A percentile compares a stretch with the other conserved stretches of the same genome.
These are phyloP conservation scores for Phainopepla nitens DNA, from an alignment of 2,113 vertebrate genomes.

Conservation along the genomic window DNA sequence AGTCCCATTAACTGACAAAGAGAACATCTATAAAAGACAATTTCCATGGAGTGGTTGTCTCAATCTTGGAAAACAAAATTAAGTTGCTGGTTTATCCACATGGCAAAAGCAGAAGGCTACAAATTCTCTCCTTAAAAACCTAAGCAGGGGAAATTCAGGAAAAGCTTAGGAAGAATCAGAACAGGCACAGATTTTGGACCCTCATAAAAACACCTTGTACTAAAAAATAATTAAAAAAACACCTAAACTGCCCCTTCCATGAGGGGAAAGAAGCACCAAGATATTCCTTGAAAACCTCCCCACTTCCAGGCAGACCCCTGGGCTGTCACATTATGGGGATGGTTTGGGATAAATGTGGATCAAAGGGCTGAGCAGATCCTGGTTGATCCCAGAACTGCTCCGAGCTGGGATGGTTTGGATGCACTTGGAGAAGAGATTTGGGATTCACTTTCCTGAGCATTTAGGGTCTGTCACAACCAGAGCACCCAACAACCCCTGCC, in stretches of 20 bases:
- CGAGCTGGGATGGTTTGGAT: accelerated
- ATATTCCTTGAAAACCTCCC: background rate
- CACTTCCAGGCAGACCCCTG: background rate
- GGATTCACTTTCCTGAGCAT: background rate
- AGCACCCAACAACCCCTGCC: background rate
- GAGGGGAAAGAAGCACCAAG: background rate
- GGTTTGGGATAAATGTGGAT: background rate
- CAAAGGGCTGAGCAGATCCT: background rate
- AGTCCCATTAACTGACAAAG: background rate
- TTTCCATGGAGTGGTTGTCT: background rate
- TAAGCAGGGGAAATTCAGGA: background rate
- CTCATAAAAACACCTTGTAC: background rate
- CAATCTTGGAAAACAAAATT: background rate
- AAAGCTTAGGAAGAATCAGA: background rate
- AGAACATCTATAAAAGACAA: background rate
- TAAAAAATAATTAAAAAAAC: background rate
- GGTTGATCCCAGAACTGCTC: background rate
- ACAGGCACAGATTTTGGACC: background rate
- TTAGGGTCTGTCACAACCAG: background rate
- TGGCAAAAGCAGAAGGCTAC: background rate
- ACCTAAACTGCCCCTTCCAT: background rate
- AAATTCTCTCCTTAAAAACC: background rate
- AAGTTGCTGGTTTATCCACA: background rate
- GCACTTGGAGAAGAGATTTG: background rate
- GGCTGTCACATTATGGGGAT: accelerated